A percentile compares a stretch with the other conserved stretches of the same genome.
Evolutionary conservation across 2,888 invertebrate genomes (phyloP).

Genomic region (Phengaris arion): DNA sequence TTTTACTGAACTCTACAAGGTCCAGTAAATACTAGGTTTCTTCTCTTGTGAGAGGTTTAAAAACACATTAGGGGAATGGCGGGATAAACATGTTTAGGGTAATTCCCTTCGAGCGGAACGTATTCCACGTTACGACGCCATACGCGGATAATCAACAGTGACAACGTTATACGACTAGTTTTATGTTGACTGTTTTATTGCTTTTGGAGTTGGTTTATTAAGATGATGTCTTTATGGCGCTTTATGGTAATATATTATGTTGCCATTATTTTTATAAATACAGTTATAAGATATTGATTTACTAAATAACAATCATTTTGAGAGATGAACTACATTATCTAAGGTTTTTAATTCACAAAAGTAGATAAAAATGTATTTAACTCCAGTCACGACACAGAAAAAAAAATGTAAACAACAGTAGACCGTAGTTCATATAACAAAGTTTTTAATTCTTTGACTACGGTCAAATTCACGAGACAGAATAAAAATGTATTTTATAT

Average conservation of each 20-base stretch:
- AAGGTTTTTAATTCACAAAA: not conserved
- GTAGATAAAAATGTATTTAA: not conserved
- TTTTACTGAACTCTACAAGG: too few relatives aligned
- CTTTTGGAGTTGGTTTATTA: not conserved
- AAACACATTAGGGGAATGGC: slow-evolving; percentile 25
- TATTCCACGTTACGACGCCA: slow-evolving; percentile 20
- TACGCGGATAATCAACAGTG: slow-evolving; percentile 30
- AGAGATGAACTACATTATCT: not conserved
- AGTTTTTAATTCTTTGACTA: not conserved
- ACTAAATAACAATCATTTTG: too few relatives aligned
- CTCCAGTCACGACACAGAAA: too few relatives aligned
- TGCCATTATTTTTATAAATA: too few relatives aligned
- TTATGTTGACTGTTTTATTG: slow-evolving; percentile 3
- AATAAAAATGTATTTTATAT: too few relatives aligned
- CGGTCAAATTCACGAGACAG: too few relatives aligned
- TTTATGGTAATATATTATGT: not conserved
- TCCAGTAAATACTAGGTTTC: not conserved
- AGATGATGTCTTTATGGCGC: not conserved
- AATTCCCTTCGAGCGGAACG: slow-evolving; percentile 1
- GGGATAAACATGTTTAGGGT: slow-evolving; percentile 21
- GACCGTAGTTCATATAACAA: too few relatives aligned
- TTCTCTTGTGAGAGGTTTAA: not conserved
- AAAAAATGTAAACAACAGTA: too few relatives aligned
- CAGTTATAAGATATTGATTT: too few relatives aligned
- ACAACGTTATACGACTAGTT: slow-evolving; percentile 13